These are phyloP conservation scores for Zophobas morio DNA, from an alignment of 1,140 invertebrate genomes.

Conservation along the genomic window DNA sequence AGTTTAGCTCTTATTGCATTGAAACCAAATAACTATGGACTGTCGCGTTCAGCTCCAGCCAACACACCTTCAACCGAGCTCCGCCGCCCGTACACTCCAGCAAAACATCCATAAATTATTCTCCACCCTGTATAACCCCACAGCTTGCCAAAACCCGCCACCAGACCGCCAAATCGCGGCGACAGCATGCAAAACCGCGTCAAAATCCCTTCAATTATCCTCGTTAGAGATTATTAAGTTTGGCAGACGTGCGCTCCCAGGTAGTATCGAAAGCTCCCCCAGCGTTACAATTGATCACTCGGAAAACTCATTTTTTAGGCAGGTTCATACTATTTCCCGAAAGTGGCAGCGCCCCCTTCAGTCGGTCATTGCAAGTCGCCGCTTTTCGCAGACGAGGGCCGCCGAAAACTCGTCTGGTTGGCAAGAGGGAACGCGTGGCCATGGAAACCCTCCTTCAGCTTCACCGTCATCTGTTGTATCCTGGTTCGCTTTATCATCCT, in stretches of 20 bases:
- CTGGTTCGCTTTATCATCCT: constrained; percentile 53
- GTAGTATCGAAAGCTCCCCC: constrained; percentile 27
- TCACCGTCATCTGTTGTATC: constrained; percentile 56
- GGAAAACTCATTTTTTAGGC: constrained; percentile 56
- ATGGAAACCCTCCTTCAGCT: constrained; percentile 57
- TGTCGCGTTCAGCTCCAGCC: too few relatives aligned
- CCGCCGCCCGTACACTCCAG: too few relatives aligned
- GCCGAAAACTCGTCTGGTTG: constrained; percentile 31
- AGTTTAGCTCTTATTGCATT: too few relatives aligned
- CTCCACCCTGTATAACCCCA: too few relatives aligned
- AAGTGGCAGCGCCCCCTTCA: constrained; percentile 52
- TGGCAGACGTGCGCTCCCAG: not conserved
- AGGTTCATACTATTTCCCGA: constrained; percentile 51
- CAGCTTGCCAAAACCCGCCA: too few relatives aligned
- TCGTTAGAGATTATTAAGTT: too few relatives aligned
- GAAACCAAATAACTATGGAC: too few relatives aligned
- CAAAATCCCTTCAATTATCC: not conserved
- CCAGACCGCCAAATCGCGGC: not conserved
- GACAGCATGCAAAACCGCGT: not conserved
- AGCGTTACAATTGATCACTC: constrained; percentile 51
- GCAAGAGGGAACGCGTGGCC: constrained; percentile 52
- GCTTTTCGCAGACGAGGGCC: constrained; percentile 12
- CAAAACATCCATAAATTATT: too few relatives aligned
- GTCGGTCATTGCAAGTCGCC: constrained; percentile 18
- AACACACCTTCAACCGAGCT: too few relatives aligned